Evolutionary conservation across 2,113 vertebrate species (phyloP).

Genomic region (Syngnathus scovelli): DNA sequence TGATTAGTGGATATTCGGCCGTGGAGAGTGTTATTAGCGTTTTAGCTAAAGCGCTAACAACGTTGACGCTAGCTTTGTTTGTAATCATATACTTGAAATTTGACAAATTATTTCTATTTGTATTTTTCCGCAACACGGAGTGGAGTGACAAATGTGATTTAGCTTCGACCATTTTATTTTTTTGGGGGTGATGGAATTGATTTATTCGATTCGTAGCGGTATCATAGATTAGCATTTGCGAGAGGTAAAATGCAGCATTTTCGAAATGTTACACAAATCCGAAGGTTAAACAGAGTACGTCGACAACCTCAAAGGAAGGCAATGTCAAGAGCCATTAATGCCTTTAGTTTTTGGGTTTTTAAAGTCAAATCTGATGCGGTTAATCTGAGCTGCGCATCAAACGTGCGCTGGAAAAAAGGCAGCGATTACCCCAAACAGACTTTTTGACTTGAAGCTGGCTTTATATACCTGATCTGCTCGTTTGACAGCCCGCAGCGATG

Average conservation of each 20-base stretch:
- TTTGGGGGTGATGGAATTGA: no score
- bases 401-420: constrained; percentile 53
- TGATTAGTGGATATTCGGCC: neutral
- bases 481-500: constrained; percentile 60
- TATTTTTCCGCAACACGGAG: no score
- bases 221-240: constrained; percentile 2
- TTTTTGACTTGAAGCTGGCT: constrained; percentile 67
- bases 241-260: neutral
- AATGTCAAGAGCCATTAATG: neutral
- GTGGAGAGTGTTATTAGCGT: no score
- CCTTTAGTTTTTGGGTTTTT: neutral
- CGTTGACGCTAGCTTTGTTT: no score
- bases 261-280: neutral
- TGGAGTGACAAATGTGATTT: no score
- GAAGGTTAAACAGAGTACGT: neutral
- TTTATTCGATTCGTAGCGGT: constrained; percentile 3
- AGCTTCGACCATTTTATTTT: no score
- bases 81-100: no score
- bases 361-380: constrained; percentile 46
- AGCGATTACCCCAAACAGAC: constrained; percentile 66
- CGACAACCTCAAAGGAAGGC: neutral
- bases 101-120: no score
- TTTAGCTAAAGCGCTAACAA: no score
- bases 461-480: constrained; percentile 66
- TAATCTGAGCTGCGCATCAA: constrained; percentile 64